phyloP scores from a whole-genome alignment of 1,140 invertebrate genomes.

The Theocolax elegans region DNA sequence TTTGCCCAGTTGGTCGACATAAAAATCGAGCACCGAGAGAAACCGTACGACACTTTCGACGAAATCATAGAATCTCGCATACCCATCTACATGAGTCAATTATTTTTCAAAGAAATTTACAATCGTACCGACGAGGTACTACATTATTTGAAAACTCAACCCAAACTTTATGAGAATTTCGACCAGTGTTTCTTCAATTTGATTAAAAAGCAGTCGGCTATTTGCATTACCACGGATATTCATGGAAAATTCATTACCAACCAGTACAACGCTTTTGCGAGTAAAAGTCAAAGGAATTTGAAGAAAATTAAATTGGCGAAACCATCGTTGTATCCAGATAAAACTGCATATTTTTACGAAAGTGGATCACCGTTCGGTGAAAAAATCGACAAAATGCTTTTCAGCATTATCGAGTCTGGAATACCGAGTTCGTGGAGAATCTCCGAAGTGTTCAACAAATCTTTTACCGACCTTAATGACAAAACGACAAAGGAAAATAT shows the following conservation, averaged over 20 bases:
- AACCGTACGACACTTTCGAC: conserved; percentile 12
- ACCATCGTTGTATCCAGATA: background rate
- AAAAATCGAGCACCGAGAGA: background rate
- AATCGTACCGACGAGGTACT: background rate
- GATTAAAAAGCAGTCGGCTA: background rate
- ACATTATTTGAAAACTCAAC: background rate
- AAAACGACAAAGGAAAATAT: background rate
- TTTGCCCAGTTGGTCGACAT: background rate
- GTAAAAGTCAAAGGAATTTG: background rate
- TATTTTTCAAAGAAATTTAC: conserved; percentile 4
- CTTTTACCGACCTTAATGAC: background rate
- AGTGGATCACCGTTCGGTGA: background rate
- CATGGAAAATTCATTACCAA: background rate
- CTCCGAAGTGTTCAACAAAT: background rate
- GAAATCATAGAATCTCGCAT: background rate
- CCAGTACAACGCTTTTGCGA: background rate
- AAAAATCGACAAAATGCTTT: background rate
- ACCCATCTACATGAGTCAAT: background rate
- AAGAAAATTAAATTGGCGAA: conserved; percentile 3
- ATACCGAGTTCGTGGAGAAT: background rate
- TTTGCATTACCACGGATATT: background rate
- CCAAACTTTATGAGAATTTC: background rate
- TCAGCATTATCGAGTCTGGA: background rate
- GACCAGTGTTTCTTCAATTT: background rate
- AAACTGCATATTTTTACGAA: conserved; percentile 1